These are phyloP conservation scores for Trachelus iudaicus DNA, from an alignment of 2,888 invertebrate species.

Conservation along the genomic window DNA sequence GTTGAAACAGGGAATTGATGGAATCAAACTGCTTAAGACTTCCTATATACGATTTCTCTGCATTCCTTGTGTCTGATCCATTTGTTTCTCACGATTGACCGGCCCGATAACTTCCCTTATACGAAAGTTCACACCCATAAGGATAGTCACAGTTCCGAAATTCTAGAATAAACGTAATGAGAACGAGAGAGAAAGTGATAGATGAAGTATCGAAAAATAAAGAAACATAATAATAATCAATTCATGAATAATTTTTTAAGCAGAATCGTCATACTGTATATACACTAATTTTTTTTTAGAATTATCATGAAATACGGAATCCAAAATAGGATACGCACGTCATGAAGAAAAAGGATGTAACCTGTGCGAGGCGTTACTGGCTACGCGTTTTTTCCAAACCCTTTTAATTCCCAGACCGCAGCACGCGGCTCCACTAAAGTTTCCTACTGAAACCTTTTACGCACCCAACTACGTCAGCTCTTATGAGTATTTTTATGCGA, in stretches of 20 bases:
- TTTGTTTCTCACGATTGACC: not conserved
- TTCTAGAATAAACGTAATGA: not conserved
- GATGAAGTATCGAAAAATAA: not conserved
- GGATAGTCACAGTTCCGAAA: not conserved
- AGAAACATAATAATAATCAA: not conserved
- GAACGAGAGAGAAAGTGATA: not conserved
- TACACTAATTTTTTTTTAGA: not conserved
- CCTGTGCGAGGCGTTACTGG: not conserved
- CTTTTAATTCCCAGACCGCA: not conserved
- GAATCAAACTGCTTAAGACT: not conserved
- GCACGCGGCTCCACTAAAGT: not conserved
- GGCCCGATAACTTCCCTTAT: not conserved
- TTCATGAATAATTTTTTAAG: not conserved
- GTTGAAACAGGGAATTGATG: not conserved
- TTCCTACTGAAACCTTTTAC: conserved; percentile 1
- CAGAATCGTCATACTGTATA: too few species aligned
- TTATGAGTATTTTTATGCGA: conserved; percentile 27
- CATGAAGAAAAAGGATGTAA: not conserved
- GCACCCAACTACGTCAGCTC: not conserved
- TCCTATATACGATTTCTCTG: not conserved
- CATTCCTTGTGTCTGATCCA: not conserved
- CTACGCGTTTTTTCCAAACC: not conserved
- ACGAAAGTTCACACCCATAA: not conserved
- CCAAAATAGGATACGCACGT: not conserved
- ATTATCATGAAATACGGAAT: not conserved